Evolutionary conservation across 2,113 vertebrate genomes (phyloP).

Genomic region (Microtus pennsylvanicus): DNA sequence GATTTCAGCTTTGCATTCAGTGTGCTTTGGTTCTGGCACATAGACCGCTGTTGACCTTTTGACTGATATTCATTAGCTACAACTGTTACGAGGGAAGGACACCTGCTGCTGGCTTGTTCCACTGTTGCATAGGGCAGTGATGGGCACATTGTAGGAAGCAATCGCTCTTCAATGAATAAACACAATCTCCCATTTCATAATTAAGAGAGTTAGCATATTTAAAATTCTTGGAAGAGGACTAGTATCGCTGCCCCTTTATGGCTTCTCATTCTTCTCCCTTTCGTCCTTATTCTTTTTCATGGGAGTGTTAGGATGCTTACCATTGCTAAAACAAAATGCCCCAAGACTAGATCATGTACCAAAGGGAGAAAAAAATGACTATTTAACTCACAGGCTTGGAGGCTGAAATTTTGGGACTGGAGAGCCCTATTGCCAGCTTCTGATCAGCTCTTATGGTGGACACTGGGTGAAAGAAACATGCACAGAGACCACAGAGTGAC

Average conservation of each 20-base stretch:
- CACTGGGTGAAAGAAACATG: not conserved
- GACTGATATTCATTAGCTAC: not conserved
- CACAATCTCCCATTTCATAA: not conserved
- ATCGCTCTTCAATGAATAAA: not conserved
- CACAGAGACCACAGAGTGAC: not conserved
- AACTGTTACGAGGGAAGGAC: not conserved
- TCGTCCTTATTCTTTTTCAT: not conserved
- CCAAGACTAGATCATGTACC: too few relatives aligned
- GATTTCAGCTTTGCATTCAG: not conserved
- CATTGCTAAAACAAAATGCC: not conserved
- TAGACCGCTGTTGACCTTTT: not conserved
- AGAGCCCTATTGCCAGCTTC: not conserved
- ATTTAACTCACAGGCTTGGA: not conserved
- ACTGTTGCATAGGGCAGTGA: too few relatives aligned
- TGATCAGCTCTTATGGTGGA: not conserved
- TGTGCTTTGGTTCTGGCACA: not conserved
- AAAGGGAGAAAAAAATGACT: not conserved
- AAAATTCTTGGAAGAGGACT: not conserved
- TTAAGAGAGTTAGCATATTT: not conserved
- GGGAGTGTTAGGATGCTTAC: not conserved
- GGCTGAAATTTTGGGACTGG: not conserved
- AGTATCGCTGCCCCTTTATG: not conserved
- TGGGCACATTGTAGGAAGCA: not conserved
- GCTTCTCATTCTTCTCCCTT: not conserved
- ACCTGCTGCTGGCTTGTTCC: not conserved